Base-by-base conservation (phyloP, 2,888 invertebrate species). In the Torymus tubicola region DNA sequence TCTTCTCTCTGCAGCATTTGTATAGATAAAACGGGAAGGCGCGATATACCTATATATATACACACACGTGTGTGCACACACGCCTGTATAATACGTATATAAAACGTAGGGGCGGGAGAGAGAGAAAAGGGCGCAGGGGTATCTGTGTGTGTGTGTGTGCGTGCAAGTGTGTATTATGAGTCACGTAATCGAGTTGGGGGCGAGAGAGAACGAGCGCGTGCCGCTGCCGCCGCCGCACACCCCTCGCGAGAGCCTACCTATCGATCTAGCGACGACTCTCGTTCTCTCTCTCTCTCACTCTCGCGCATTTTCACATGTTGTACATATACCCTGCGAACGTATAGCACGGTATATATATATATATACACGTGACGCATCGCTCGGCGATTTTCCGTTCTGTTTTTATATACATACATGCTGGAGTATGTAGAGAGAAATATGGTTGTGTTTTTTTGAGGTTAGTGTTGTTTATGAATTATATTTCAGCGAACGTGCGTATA, bases 131-230 rank as follows among this genome's bases (percentile, higher is more conserved):
- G 31, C 68, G 13, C 61, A 53, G 18, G 50, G 21, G 21, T 18
- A 21, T 5, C n/a, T 53, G 75, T 76, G 21, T 18, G 42, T 5
- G 21, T 53, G 75, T 76, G 74, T 76, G 76, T 80, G 86, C 84
- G 84, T 81, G 83, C 86, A 86, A 86, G 86, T 87, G 85, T 87
- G 86, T 82, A 86, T 86, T 88, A 87, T 88, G 88, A 88, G 87
- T 88, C 88, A 88, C 83, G 88, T 85, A 87, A 87, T 87, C 85
- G 85, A 83, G 84, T 83, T 78, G 85, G 85, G 86, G 88, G 65
- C 42, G 31, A n/a, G 64, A 11, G 21, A 63, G 42, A 18, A 52
- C 13, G 31, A 31, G 8, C 42, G 42, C 42, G 42, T 8, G 42
- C 42, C 42, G 42, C 42, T 8, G 42, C 8, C 42, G 42, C 42